Percentiles rank a stretch among this genome's conserved stretches.
Conservation (phyloP, 2,888 invertebrate genomes). For the Dynastes grantii region DNA sequence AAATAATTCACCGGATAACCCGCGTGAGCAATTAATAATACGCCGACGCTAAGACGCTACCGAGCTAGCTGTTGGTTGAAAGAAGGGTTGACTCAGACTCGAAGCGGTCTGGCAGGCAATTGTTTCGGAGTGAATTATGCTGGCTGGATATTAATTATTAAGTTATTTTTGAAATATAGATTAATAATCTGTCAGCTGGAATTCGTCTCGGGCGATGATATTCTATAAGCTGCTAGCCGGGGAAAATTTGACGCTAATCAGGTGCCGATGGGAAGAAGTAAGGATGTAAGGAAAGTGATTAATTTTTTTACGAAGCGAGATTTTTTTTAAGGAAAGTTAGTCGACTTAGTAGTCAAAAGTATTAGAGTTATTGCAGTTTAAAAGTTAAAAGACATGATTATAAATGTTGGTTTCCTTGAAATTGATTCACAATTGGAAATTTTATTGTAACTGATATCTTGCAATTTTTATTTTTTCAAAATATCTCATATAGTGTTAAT, state of each 20-base stretch:
- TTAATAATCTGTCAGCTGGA: conserved; percentile 43
- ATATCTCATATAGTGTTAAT: too few relatives aligned
- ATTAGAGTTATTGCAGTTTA: too few relatives aligned
- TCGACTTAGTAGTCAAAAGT: too few relatives aligned
- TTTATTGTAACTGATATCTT: too few relatives aligned
- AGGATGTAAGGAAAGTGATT: too few relatives aligned
- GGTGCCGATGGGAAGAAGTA: background rate
- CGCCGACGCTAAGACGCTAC: conserved; percentile 61
- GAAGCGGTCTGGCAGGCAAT: conserved; percentile 41
- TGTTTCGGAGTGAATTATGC: conserved; percentile 50
- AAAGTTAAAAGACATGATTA: too few relatives aligned
- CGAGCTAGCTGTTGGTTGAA: conserved; percentile 41
- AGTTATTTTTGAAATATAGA: conserved; percentile 46
- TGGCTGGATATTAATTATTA: conserved; percentile 50
- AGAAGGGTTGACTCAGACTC: conserved; percentile 60
- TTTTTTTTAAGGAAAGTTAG: too few relatives aligned
- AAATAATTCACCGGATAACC: conserved; percentile 72
- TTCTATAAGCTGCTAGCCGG: background rate
- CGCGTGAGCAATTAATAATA: conserved; percentile 72
- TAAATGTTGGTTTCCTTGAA: too few relatives aligned
- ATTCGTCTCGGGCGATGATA: background rate
- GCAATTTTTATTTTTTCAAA: too few relatives aligned
- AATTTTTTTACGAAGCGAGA: too few relatives aligned
- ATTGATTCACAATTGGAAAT: too few relatives aligned
- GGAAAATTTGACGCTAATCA: background rate